phyloP scores from a whole-genome alignment of 2,113 vertebrate species.

The Corvus moneduloides region DNA sequence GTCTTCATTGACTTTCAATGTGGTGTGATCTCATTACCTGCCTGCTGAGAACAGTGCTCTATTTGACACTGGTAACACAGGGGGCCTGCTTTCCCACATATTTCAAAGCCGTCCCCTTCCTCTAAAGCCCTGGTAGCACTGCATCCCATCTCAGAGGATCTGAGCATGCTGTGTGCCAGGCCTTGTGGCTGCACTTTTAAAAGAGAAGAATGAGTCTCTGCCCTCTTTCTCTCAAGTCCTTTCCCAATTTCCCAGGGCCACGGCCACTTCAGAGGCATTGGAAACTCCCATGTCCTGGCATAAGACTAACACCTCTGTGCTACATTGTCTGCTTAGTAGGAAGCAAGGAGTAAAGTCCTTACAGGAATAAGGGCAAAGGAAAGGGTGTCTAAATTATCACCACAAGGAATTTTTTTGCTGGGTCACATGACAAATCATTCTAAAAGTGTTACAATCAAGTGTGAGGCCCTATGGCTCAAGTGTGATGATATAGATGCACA shows the following conservation, averaged over 20 bases:
- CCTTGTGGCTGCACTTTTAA: background rate
- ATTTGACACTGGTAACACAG: background rate
- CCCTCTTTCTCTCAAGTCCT: background rate
- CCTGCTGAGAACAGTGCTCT: background rate
- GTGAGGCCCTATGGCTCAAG: background rate
- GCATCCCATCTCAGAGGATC: background rate
- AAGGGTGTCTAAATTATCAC: background rate
- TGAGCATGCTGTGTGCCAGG: background rate
- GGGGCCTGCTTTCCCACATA: background rate
- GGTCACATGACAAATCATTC: background rate
- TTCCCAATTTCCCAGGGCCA: background rate
- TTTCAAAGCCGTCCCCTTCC: background rate
- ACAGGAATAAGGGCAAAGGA: background rate
- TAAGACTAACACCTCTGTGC: background rate
- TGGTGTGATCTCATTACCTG: conserved; percentile 17
- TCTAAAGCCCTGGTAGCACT: background rate
- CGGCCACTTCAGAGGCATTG: background rate
- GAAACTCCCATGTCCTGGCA: background rate
- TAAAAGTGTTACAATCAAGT: background rate
- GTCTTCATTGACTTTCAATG: conserved; percentile 25
- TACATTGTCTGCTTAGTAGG: background rate
- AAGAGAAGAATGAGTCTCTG: background rate
- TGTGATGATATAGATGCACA: background rate
- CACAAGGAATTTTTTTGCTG: background rate
- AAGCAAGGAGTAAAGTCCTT: background rate